These are phyloP conservation scores for Ammospiza caudacuta DNA, from an alignment of 2,113 vertebrate species.

Conservation along the genomic window DNA sequence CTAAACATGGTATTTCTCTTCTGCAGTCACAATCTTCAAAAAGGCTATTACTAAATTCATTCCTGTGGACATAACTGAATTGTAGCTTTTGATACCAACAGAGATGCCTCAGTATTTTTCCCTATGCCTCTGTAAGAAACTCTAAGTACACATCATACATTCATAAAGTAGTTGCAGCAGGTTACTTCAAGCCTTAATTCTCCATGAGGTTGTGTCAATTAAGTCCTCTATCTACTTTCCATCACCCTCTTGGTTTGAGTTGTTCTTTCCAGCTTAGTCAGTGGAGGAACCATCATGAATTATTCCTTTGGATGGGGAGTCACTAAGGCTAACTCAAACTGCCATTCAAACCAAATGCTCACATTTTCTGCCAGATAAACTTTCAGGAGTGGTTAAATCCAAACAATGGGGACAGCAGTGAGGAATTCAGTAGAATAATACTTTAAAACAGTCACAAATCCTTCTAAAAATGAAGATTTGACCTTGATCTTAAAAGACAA, in stretches of 20 bases:
- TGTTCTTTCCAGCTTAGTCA: background rate
- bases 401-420: background rate
- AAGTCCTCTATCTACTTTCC: background rate
- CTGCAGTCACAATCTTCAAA: background rate
- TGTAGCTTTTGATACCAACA: background rate
- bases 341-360: conserved; percentile 18
- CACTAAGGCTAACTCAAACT: background rate
- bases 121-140: background rate
- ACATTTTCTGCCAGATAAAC: conserved; percentile 25
- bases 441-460: background rate
- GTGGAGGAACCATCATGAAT: background rate
- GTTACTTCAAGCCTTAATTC: background rate
- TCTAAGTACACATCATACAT: background rate
- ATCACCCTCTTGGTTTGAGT: background rate
- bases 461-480: background rate
- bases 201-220: background rate
- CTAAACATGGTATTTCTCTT: background rate
- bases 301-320: background rate
- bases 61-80: background rate
- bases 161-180: background rate
- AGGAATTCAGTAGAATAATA: background rate
- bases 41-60: background rate
- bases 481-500: background rate
- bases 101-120: background rate
- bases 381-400: background rate